Evolutionary conservation across 2,888 invertebrate species (phyloP).

Genomic region (Apeira syringaria): DNA sequence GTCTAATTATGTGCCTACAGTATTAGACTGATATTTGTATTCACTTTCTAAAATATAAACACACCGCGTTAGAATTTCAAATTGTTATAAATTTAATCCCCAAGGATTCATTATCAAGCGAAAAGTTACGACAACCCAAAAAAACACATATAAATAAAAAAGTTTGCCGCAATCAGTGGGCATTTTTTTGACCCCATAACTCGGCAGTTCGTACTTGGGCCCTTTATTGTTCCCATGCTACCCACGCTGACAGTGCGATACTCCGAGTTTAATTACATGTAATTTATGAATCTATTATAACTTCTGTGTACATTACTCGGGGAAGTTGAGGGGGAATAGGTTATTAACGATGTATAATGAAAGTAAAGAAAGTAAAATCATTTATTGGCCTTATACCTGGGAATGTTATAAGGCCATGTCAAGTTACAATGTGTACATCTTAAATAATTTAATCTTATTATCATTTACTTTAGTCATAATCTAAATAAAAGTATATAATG

Average conservation of each 20-base stretch:
- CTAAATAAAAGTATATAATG: no score
- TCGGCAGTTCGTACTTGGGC: constrained; percentile 8
- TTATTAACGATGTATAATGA: constrained; percentile 21
- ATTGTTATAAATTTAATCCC: no score
- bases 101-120: neutral
- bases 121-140: constrained; percentile 1
- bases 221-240: constrained; percentile 17
- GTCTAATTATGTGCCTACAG: no score
- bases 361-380: no score
- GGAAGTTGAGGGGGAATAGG: constrained; percentile 13
- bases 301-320: constrained; percentile 10
- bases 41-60: no score
- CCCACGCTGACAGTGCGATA: constrained; percentile 4
- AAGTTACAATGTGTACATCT: no score
- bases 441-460: no score
- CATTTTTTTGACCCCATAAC: constrained; percentile 21
- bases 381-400: no score
- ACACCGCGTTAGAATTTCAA: no score
- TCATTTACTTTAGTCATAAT: no score
- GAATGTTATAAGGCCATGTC: no score
- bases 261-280: constrained; percentile 14
- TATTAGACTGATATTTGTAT: no score
- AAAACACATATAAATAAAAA: constrained; percentile 20
- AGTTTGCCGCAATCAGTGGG: constrained; percentile 21
- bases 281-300: constrained; percentile 23